Evolutionary conservation across 2,797 vertebrate species (phyloP).

Genomic region (Pachyuromys duprasi): DNA sequence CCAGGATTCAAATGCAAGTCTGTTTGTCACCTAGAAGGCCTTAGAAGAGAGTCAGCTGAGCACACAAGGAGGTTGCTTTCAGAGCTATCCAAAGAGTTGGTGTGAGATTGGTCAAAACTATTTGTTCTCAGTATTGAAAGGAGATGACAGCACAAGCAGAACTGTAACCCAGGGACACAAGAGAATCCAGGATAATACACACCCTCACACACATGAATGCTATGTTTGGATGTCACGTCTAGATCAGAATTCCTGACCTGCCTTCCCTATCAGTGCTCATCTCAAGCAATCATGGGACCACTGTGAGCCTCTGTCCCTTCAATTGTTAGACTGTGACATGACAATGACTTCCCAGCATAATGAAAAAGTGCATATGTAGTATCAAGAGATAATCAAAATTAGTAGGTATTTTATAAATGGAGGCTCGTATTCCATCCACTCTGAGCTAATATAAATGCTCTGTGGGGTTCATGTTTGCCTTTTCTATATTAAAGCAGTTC

Average conservation of each 20-base stretch:
- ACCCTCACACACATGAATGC: not conserved
- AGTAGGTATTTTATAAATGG: slow-evolving; percentile 4
- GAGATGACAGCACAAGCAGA: not conserved
- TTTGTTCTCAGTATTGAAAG: not conserved
- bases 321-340: not conserved
- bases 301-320: slow-evolving; percentile 8
- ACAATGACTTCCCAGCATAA: not conserved
- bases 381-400: not conserved
- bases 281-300: not conserved
- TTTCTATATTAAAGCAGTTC: slow-evolving; percentile 35
- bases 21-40: not conserved
- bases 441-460: not conserved
- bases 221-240: not conserved
- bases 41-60: not conserved
- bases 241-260: not conserved
- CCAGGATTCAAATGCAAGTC: not conserved
- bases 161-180: not conserved
- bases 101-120: not conserved
- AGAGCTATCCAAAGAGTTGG: not conserved
- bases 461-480: not conserved
- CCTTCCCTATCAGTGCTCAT: not conserved
- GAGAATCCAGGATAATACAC: not conserved
- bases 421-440: not conserved
- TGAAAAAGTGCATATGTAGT: not conserved
- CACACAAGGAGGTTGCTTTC: not conserved